Base-by-base conservation (phyloP, 2,113 vertebrate genomes). In the Chaenogobius annularis region DNA sequence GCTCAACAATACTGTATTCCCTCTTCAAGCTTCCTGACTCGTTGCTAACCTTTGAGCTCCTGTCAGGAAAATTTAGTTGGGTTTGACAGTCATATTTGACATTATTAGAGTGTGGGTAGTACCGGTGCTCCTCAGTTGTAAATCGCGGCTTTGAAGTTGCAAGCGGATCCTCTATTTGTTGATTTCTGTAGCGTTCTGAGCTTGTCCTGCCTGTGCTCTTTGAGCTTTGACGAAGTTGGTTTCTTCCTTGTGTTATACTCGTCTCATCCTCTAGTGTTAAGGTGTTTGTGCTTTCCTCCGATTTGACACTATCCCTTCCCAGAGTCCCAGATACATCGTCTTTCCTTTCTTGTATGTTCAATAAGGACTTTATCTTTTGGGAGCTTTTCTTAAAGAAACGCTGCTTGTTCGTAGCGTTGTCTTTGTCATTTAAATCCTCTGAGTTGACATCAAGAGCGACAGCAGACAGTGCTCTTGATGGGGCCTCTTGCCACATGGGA, bases 301-400 rank as follows among this genome's bases (percentile, higher is more conserved):
- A 94, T 68, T 87, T 94, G 20, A 94, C 88, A 81, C 94, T 96
- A 10, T 86, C 81, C 9, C 93, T 85, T 12, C 90, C 90, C 77
- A 91, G 92, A 66, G 77, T 93, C 91, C 91, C 93, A 0, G 91
- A 80, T n/a, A 93, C 88, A 69, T 59, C 88, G 47, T 96, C 95
- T 71, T 94, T 96, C 87, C 94, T 97, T 44, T 96, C 95, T 59
- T 94, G 90, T 66, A 96, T 94, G 77, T 95, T 96, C 66, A 97
- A 90, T 40, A 98, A 85, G 0, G 96, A 97, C 44, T 94, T 94
- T 14, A 98, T 84, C 85, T 96, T 97, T 69, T 94, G 96, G 44
- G 96, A 91, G 64, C 94, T 94, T 35, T 91, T 96, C 87, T 96
- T 95, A 37, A 95, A 79, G 83, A 96, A 95, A 73, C 74, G 94